Conservation (phyloP, 2,113 vertebrate species). For the Atlantisia rogersi region DNA sequence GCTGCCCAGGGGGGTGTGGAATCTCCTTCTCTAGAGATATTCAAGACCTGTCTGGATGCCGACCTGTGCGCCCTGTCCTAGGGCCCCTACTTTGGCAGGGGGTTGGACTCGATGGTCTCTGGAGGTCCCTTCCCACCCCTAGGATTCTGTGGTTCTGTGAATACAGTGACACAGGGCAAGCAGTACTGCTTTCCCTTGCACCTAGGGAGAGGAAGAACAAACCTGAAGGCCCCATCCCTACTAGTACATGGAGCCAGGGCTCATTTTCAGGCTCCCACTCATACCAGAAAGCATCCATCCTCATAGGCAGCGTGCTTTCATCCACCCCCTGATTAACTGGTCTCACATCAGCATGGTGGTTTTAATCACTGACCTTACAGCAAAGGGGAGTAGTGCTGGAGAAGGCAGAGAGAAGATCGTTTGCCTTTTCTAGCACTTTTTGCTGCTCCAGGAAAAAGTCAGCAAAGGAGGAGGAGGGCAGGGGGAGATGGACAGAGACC, state of each 20-base stretch:
- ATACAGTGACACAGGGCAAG: rapidly evolving
- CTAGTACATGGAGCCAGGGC: rapidly evolving
- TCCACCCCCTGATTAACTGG: not conserved
- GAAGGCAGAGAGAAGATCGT: not conserved
- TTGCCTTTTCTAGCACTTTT: not conserved
- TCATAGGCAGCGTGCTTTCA: rapidly evolving
- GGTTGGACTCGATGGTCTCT: no score
- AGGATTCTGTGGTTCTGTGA: no score
- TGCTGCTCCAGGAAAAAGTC: not conserved
- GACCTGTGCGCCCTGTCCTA: no score
- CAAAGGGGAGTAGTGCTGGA: not conserved
- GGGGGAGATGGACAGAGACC: not conserved
- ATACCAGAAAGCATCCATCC: not conserved
- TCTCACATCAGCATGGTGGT: not conserved
- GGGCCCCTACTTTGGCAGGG: no score
- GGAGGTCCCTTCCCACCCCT: no score
- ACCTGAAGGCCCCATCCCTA: no score
- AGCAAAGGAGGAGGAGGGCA: not conserved
- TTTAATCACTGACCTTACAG: not conserved
- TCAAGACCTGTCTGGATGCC: no score
- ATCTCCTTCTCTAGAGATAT: no score
- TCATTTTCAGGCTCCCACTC: rapidly evolving
- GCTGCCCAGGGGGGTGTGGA: no score
- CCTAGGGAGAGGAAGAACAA: not conserved
- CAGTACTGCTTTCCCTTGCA: not conserved